phyloP scores from a whole-genome alignment of 2,113 vertebrate species.

The Ceyx melanurus region DNA sequence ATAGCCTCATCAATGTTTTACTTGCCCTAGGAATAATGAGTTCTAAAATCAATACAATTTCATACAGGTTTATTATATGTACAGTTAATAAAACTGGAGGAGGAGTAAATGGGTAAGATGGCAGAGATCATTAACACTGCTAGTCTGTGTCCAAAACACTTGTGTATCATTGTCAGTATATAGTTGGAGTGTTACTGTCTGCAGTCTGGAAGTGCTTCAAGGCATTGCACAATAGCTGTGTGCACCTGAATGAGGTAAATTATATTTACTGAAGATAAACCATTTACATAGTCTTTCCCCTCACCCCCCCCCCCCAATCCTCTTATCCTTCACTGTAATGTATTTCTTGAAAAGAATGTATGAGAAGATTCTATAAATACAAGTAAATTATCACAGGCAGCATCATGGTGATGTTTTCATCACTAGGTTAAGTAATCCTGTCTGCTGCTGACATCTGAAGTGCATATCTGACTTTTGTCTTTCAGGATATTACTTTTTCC shows the following conservation, averaged over 20 bases:
- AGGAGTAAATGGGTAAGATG: neutral
- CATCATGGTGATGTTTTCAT: neutral
- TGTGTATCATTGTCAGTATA: neutral
- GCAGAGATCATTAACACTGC: neutral
- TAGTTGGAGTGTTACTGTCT: neutral
- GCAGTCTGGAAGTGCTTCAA: neutral
- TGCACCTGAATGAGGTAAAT: neutral
- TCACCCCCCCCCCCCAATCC: rapidly evolving
- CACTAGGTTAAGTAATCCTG: neutral
- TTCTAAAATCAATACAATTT: neutral
- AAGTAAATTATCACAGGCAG: neutral
- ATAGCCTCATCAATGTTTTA: neutral
- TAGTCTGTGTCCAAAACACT: neutral
- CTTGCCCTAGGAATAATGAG: neutral
- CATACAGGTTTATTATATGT: neutral
- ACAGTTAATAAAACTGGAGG: neutral
- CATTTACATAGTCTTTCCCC: neutral
- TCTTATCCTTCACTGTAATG: neutral
- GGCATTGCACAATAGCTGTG: neutral
- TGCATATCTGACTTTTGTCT: neutral
- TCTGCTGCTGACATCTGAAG: neutral
- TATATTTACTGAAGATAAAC: neutral
- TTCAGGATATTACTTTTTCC: neutral
- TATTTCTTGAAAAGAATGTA: neutral
- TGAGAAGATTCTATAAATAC: neutral